Evolutionary conservation across 2,797 vertebrate genomes (phyloP).

Genomic region (Anguilla marmorata): DNA sequence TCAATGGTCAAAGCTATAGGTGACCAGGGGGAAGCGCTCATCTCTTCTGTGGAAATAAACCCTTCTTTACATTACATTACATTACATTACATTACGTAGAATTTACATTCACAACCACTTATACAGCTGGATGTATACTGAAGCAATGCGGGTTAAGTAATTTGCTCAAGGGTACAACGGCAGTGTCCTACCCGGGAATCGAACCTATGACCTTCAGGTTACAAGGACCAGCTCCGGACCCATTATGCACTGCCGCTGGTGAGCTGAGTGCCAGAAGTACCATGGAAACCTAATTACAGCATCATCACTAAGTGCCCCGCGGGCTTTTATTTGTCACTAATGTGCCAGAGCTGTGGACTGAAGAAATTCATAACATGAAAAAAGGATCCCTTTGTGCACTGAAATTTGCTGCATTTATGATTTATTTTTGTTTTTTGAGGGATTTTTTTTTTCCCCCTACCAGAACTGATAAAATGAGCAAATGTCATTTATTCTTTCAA

Average conservation of each 20-base stretch:
- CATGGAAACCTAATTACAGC: background rate
- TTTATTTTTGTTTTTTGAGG: background rate
- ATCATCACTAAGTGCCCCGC: background rate
- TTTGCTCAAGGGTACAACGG: too few species aligned
- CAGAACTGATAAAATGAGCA: constrained; percentile 12
- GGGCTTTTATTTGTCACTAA: background rate
- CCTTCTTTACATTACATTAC: background rate
- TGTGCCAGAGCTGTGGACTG: background rate
- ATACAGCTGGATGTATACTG: too few species aligned
- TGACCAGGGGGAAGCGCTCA: background rate
- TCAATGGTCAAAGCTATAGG: background rate
- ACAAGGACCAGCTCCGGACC: too few species aligned
- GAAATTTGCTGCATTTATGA: background rate
- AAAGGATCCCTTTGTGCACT: background rate
- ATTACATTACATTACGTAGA: too few species aligned
- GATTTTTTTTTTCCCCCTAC: background rate
- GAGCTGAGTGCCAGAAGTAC: background rate
- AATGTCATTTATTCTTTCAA: constrained; percentile 27
- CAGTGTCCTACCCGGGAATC: too few species aligned
- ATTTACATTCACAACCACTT: too few species aligned
- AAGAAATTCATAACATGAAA: background rate
- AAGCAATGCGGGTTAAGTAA: too few species aligned
- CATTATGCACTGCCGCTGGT: background rate
- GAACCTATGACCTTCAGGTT: too few species aligned
- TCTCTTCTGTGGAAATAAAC: background rate